These are phyloP conservation scores for Anthopleura sola DNA, from an alignment of 64 coral and sea anemone genomes.

Conservation along the genomic window DNA sequence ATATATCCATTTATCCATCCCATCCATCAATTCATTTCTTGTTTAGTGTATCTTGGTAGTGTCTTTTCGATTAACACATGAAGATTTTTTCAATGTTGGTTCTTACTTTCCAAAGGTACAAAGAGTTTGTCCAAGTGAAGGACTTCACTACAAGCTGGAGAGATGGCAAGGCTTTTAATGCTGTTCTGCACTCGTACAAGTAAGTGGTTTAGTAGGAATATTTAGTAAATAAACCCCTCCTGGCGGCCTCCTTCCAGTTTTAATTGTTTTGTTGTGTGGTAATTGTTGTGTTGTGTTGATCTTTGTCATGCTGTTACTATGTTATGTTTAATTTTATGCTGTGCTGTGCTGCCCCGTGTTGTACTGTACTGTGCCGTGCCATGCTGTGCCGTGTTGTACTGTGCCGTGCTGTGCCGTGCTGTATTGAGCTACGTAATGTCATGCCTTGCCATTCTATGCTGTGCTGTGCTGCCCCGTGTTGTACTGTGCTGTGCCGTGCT, in stretches of 20 bases:
- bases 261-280: no score
- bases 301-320: no score
- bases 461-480: not conserved
- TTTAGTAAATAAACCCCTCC: no score
- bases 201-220: not conserved
- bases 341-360: no score
- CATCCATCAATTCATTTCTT: no score
- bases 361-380: not conserved
- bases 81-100: not conserved
- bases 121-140: slow-evolving; percentile 46
- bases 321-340: no score
- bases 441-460: not conserved
- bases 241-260: no score
- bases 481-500: not conserved
- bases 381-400: not conserved
- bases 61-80: no score
- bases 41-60: no score
- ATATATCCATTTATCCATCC: not conserved
- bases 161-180: slow-evolving; percentile 81
- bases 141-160: slow-evolving; percentile 88
- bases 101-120: slow-evolving; percentile 9
- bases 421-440: not conserved
- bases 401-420: no score
- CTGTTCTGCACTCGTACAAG: slow-evolving; percentile 78
- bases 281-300: no score